These are phyloP conservation scores for Falcunculus frontatus DNA, from an alignment of 2,113 vertebrate species.

Conservation along the genomic window DNA sequence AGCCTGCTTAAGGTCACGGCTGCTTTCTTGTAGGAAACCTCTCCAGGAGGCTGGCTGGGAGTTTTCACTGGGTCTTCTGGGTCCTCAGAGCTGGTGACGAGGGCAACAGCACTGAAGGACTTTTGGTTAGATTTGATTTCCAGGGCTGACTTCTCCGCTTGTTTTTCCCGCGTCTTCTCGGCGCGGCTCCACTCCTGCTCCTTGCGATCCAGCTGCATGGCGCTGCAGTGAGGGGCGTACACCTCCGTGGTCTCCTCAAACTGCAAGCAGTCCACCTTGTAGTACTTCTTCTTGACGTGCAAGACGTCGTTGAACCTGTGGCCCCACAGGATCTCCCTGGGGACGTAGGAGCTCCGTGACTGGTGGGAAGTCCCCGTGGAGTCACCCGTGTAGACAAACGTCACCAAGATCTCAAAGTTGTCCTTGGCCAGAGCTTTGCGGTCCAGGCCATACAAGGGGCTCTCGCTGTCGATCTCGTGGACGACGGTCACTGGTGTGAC, in stretches of 20 bases:
- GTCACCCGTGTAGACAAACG: slow-evolving; percentile 91
- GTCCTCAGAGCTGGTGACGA: slow-evolving; percentile 64
- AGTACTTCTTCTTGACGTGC: slow-evolving; percentile 79
- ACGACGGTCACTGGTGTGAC: slow-evolving; percentile 84
- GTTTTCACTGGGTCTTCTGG: not conserved
- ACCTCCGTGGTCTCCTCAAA: slow-evolving; percentile 90
- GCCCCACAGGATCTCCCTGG: slow-evolving; percentile 91
- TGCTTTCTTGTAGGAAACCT: slow-evolving; percentile 64
- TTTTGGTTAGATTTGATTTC: not conserved
- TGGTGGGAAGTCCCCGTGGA: slow-evolving; percentile 92
- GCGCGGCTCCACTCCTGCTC: slow-evolving; percentile 60
- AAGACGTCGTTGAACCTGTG: slow-evolving; percentile 90
- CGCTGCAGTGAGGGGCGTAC: slow-evolving; percentile 82
- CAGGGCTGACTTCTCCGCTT: not conserved
- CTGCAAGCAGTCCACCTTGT: slow-evolving; percentile 86
- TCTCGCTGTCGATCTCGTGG: slow-evolving; percentile 82
- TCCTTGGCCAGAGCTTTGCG: slow-evolving; percentile 79
- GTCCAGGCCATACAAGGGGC: slow-evolving; percentile 85
- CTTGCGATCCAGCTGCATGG: slow-evolving; percentile 80
- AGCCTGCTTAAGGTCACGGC: slow-evolving; percentile 66
- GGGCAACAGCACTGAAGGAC: slow-evolving; percentile 63
- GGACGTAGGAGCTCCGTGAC: slow-evolving; percentile 87
- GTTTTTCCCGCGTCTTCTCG: not conserved
- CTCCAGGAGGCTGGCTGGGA: not conserved
- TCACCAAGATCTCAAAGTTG: slow-evolving; percentile 92